Evolutionary conservation across 2,113 vertebrate species (phyloP), one percentile per base, ranked within the genome.

Genomic region (Ictalurus furcatus): DNA sequence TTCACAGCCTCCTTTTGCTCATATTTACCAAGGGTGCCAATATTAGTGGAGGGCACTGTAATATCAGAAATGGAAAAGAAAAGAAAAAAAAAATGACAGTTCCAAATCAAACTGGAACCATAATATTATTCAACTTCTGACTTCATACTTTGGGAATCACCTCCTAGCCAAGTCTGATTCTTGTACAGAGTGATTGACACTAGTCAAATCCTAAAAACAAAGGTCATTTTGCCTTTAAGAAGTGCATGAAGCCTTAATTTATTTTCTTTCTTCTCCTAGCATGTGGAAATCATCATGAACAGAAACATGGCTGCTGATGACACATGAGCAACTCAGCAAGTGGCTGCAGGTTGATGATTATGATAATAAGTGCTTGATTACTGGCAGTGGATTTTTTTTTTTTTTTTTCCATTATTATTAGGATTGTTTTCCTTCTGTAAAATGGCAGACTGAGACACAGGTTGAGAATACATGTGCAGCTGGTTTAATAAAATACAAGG

Each of bases 311-410:
- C 85, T 87, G 85, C 81, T 81, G 67, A 86, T 86, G 73, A 54
- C 86, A 88, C 89, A 90, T 81, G 87, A 87, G 85, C 88, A 87
- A 85, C 89, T 88, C 86, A 88, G 76, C 89, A 88, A 59, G 61
- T 73, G 69, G 40, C 82, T 90, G 86, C 69, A 23, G 82, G 78
- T 48, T 78, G 23, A 78, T 78, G 23, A 48, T 48, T 48, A 48
- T 78, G 23, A 81, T 88, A 59, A 90, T 85, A 61, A 87, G 67
- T 37, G 34, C 54, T 40, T 80, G 86, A 34, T 85, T n/a, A 59
- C 71, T 56, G 83, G 58, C 86, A 88, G 84, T 61, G 56, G 84
- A 80, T 80, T 71, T 65, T 61, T 90, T 88, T 80, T 61, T 13
- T 73, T 6, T 76, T 17, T 7, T 25, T 25, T 8, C 30, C 40